These are phyloP conservation scores for Acleris cristana DNA, from an alignment of 2,888 invertebrate species.

Conservation along the genomic window DNA sequence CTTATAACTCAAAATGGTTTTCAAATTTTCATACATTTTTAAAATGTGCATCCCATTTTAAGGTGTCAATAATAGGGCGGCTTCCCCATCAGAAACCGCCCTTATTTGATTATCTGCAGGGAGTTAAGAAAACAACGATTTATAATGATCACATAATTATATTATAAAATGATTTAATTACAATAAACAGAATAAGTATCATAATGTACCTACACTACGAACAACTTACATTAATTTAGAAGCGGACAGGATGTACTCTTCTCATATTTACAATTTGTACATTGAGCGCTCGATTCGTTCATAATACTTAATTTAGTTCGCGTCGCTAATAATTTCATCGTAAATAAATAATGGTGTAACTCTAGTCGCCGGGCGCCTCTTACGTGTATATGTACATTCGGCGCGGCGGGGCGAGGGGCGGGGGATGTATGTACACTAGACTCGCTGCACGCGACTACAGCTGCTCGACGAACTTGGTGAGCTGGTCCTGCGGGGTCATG, in stretches of 20 bases:
- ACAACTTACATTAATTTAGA: slow-evolving; percentile 83
- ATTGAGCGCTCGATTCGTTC: slow-evolving; percentile 82
- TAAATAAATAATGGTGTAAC: slow-evolving; percentile 74
- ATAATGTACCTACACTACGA: slow-evolving; percentile 84
- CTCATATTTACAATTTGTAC: slow-evolving; percentile 84
- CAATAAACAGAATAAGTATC: slow-evolving; percentile 85
- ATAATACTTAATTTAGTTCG: slow-evolving; percentile 77
- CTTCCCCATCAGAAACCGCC: too few relatives aligned
- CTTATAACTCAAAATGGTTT: too few relatives aligned
- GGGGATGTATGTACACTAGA: slow-evolving; percentile 74
- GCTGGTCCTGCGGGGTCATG: slow-evolving; percentile 96
- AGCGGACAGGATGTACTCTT: slow-evolving; percentile 82
- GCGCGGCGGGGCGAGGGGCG: slow-evolving; percentile 50
- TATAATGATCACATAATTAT: slow-evolving; percentile 84
- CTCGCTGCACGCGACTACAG: too few relatives aligned
- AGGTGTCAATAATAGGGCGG: too few relatives aligned
- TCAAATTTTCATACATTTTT: too few relatives aligned
- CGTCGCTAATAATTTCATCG: slow-evolving; percentile 65
- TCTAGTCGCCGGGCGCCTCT: slow-evolving; percentile 48
- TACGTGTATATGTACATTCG: slow-evolving; percentile 64
- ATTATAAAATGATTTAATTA: slow-evolving; percentile 85
- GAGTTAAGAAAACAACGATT: slow-evolving; percentile 64
- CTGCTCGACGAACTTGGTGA: slow-evolving; percentile 97
- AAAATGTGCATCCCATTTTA: too few relatives aligned
- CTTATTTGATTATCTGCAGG: too few relatives aligned